Evolutionary conservation across 2,113 vertebrate genomes (phyloP).

Genomic region (Hippolais icterina): DNA sequence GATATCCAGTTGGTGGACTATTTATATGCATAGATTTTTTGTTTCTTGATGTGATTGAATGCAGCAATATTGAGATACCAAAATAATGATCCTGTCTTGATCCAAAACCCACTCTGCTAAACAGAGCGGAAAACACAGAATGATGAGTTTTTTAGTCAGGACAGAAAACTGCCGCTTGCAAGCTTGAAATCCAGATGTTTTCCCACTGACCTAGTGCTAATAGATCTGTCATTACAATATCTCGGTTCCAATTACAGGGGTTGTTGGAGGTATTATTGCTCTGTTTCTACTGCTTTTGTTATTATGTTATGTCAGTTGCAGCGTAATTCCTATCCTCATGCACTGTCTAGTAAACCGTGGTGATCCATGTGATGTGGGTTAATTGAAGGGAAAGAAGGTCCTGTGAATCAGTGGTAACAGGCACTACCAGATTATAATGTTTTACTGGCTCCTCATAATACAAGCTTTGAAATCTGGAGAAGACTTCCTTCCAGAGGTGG

Average conservation of each 20-base stretch:
- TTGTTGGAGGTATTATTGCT: background rate
- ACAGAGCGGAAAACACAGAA: background rate
- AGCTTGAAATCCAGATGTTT: background rate
- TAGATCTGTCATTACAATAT: background rate
- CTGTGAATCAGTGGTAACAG: background rate
- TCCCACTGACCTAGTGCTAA: background rate
- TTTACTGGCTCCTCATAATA: background rate
- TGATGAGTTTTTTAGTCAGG: background rate
- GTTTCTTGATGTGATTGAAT: background rate
- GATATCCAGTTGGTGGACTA: background rate
- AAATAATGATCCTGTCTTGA: background rate
- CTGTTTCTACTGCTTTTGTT: background rate
- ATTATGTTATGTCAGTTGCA: background rate
- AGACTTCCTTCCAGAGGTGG: background rate
- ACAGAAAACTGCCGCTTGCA: background rate
- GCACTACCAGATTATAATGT: background rate
- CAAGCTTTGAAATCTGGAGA: conserved; percentile 12
- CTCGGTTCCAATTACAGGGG: background rate
- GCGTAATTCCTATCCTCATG: background rate
- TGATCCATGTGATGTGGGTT: background rate
- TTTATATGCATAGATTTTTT: background rate
- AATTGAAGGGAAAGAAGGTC: conserved; percentile 34
- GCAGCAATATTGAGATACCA: background rate
- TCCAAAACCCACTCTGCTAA: background rate
- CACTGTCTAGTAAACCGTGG: background rate